Percentiles rank a stretch among this genome's conserved stretches.
phyloP scores from a whole-genome alignment of 1,140 invertebrate genomes.

The Proctacanthus coquilletti region DNA sequence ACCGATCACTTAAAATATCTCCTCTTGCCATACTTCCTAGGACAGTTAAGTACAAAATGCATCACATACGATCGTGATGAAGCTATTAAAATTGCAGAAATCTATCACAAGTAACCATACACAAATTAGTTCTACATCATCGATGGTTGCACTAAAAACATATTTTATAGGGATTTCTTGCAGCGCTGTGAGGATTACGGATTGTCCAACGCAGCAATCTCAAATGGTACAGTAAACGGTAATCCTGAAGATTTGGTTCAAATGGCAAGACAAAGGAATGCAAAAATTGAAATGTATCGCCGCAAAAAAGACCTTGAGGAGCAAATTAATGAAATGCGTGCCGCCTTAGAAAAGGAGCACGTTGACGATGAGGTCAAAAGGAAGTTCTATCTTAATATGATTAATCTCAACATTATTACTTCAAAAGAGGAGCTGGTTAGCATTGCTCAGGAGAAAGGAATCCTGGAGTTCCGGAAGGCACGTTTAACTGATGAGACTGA shows the following conservation, averaged over 20 bases:
- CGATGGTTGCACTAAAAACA: constrained; percentile 3
- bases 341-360: constrained; percentile 41
- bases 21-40: constrained; percentile 67
- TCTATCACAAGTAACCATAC: constrained; percentile 51
- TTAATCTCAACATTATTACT: constrained; percentile 58
- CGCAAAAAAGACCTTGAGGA: constrained; percentile 64
- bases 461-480: constrained; percentile 47
- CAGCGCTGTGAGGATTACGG: constrained; percentile 63
- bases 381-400: constrained; percentile 64
- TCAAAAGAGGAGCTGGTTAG: constrained; percentile 64
- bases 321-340: constrained; percentile 46
- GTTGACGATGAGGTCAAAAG: constrained; percentile 68
- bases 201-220: constrained; percentile 36
- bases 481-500: constrained; percentile 9
- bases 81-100: constrained; percentile 52
- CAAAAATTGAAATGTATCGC: constrained; percentile 65
- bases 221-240: not conserved
- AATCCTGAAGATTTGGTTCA: constrained; percentile 5
- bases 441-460: constrained; percentile 52
- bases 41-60: constrained; percentile 39
- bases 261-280: constrained; percentile 7
- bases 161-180: constrained; percentile 53
- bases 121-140: too few species aligned
- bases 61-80: constrained; percentile 52
- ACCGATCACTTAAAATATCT: constrained; percentile 75